Evolutionary conservation across 2,888 invertebrate genomes (phyloP).

Genomic region (Hypena proboscidalis): DNA sequence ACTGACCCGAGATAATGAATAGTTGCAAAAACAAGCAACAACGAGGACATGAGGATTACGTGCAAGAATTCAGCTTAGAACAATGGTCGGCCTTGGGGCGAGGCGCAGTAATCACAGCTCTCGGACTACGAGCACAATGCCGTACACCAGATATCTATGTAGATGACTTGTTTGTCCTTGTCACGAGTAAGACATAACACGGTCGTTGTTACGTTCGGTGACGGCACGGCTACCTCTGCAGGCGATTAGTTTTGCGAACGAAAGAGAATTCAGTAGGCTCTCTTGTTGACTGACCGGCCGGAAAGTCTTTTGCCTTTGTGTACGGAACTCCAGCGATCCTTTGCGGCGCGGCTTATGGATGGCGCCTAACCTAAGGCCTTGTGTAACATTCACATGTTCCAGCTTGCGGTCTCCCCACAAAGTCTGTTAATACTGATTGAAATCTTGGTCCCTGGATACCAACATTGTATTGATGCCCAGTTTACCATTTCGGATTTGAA

Average conservation of each 20-base stretch:
- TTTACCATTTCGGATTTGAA: background rate
- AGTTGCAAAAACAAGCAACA: conserved; percentile 45
- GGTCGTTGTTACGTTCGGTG: conserved; percentile 31
- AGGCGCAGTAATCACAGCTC: conserved; percentile 72
- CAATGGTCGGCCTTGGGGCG: conserved; percentile 78
- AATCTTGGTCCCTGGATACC: background rate
- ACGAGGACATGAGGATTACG: conserved; percentile 64
- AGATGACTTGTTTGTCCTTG: conserved; percentile 46
- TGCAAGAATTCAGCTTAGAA: conserved; percentile 77
- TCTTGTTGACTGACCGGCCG: conserved; percentile 22
- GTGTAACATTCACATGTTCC: background rate
- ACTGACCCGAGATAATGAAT: conserved; percentile 37
- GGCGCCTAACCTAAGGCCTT: conserved; percentile 7
- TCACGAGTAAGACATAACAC: conserved; percentile 42
- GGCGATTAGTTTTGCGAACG: conserved; percentile 31
- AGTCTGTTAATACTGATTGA: conserved; percentile 7
- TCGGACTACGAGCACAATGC: conserved; percentile 45
- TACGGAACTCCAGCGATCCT: conserved; percentile 9
- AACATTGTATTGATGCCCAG: conserved; percentile 1
- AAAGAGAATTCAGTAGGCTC: conserved; percentile 35
- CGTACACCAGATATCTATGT: conserved; percentile 36
- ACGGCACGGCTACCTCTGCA: conserved; percentile 22
- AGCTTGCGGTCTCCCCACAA: conserved; percentile 4
- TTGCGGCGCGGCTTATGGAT: conserved; percentile 14
- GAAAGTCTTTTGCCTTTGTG: conserved; percentile 14